phyloP scores from a whole-genome alignment of 2,888 invertebrate species.

The Erpobdella octoculata region DNA sequence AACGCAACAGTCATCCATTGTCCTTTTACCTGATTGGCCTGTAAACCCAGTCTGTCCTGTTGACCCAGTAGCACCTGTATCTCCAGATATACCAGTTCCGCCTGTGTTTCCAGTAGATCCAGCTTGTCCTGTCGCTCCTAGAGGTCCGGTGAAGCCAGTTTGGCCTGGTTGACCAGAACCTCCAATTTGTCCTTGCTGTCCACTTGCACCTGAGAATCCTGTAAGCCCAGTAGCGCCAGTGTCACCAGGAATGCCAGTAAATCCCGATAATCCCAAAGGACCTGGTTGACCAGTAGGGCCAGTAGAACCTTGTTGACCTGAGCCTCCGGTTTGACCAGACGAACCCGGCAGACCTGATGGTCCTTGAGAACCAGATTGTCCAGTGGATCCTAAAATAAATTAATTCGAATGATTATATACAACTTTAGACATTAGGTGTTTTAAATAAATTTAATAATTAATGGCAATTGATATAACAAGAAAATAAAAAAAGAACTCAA shows the following conservation, averaged over 20 bases:
- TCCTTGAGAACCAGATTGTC: constrained; percentile 4
- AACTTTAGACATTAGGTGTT: not conserved
- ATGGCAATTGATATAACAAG: not conserved
- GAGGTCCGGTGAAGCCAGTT: constrained; percentile 18
- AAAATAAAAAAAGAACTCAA: not conserved
- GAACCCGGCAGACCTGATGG: constrained; percentile 23
- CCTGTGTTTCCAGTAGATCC: constrained; percentile 24
- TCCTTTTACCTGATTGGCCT: constrained; percentile 7
- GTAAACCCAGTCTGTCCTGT: constrained; percentile 23
- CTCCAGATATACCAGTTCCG: constrained; percentile 36
- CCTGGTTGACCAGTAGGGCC: constrained; percentile 28
- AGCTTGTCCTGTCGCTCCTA: constrained; percentile 41
- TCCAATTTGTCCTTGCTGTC: not conserved
- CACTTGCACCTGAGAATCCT: not conserved
- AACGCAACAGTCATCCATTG: constrained; percentile 1
- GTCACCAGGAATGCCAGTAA: constrained; percentile 16
- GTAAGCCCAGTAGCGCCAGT: constrained; percentile 22
- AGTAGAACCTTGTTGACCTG: constrained; percentile 24
- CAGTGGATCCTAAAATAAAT: too few species aligned
- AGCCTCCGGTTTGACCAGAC: constrained; percentile 17
- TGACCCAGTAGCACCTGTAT: constrained; percentile 35
- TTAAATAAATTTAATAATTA: not conserved
- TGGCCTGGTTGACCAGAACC: constrained; percentile 10
- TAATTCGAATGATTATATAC: not conserved
- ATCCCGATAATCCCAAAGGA: constrained; percentile 6